phyloP scores from a whole-genome alignment of 2,888 invertebrate species.

The Eupithecia vulgata region DNA sequence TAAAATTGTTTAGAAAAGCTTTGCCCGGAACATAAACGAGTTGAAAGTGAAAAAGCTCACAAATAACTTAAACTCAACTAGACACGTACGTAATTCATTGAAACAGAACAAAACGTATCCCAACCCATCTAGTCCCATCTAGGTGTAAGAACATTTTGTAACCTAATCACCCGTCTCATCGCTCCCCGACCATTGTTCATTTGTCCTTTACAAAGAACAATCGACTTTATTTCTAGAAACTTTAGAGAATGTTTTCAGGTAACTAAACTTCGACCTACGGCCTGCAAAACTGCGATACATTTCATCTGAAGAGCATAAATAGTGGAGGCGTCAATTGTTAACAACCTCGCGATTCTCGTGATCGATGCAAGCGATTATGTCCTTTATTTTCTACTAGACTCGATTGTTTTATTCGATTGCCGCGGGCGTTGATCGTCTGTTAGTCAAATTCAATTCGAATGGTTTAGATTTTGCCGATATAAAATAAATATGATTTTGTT shows the following conservation, averaged over 20 bases:
- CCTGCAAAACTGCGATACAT: constrained; percentile 78
- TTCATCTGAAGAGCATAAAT: constrained; percentile 80
- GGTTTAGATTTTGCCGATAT: constrained; percentile 5
- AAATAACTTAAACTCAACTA: constrained; percentile 21
- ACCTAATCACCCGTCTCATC: constrained; percentile 75
- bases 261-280: constrained; percentile 69
- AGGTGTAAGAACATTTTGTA: constrained; percentile 58
- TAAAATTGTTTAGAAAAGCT: neutral
- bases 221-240: constrained; percentile 46
- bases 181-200: constrained; percentile 69
- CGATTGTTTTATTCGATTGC: constrained; percentile 76
- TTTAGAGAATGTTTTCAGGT: constrained; percentile 46
- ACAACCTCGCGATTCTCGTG: constrained; percentile 81
- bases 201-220: constrained; percentile 47
- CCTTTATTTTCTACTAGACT: constrained; percentile 76
- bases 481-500: too few species aligned
- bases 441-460: constrained; percentile 60
- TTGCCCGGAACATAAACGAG: neutral
- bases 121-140: constrained; percentile 45
- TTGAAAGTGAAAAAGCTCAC: neutral
- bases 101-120: constrained; percentile 28
- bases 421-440: constrained; percentile 60
- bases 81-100: constrained; percentile 26
- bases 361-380: constrained; percentile 77
- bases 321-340: constrained; percentile 81